phyloP scores from a whole-genome alignment of 2,888 invertebrate species.

The Dromius quadrimaculatus region DNA sequence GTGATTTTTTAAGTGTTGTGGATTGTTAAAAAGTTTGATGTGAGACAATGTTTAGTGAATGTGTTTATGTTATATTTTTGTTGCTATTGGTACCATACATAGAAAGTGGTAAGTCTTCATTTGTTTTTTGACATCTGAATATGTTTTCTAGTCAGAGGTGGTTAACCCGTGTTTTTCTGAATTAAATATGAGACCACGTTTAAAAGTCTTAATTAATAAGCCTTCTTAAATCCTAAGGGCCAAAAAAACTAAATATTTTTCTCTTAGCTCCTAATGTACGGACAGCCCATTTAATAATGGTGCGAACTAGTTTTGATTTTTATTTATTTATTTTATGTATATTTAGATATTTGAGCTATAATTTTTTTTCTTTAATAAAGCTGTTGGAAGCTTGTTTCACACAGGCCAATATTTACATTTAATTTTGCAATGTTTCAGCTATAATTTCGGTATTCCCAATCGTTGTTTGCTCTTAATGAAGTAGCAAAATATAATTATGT shows the following conservation, averaged over 20 bases:
- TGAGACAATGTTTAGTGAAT: constrained; percentile 73
- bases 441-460: constrained; percentile 7
- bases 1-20: constrained; percentile 58
- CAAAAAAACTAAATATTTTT: constrained; percentile 5
- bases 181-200: constrained; percentile 21
- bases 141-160: constrained; percentile 36
- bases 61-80: constrained; percentile 77
- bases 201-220: constrained; percentile 19
- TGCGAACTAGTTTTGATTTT: neutral
- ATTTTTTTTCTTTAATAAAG: constrained; percentile 32
- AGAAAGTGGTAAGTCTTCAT: constrained; percentile 76
- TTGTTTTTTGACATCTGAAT: constrained; percentile 43
- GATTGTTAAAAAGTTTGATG: constrained; percentile 60
- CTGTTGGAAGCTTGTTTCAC: constrained; percentile 37
- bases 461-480: neutral
- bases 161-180: constrained; percentile 44
- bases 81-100: constrained; percentile 78
- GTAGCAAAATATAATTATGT: neutral
- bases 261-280: neutral
- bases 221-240: neutral
- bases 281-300: constrained; percentile 1
- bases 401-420: constrained; percentile 42
- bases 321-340: neutral
- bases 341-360: too few species aligned
- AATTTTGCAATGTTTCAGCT: constrained; percentile 18